A percentile compares a stretch with the other conserved stretches of the same genome.
Conservation (phyloP, 2,113 vertebrate genomes). For the Callospermophilus lateralis region DNA sequence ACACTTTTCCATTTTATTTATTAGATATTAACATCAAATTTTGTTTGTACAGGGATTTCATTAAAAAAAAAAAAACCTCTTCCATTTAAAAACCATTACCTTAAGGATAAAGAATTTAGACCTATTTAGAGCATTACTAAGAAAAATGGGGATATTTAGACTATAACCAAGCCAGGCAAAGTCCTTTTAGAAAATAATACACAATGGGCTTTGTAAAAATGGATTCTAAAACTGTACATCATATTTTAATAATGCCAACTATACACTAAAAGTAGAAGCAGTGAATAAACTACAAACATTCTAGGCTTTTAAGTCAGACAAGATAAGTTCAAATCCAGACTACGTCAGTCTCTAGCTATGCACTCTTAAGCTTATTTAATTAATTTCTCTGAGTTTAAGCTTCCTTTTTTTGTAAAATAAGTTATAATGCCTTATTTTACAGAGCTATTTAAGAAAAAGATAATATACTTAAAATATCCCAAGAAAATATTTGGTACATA, state of each 20-base stretch:
- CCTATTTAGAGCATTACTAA: conserved; percentile 23
- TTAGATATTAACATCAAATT: background rate
- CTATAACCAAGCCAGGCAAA: background rate
- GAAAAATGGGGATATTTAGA: background rate
- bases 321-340: conserved; percentile 18
- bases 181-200: conserved; percentile 34
- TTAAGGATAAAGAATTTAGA: background rate
- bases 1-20: conserved; percentile 37
- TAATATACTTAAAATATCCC: conserved; percentile 2
- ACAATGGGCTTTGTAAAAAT: conserved; percentile 35
- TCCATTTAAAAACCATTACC: conserved; percentile 45
- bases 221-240: background rate
- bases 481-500: background rate
- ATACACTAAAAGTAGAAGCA: conserved; percentile 12
- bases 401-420: conserved; percentile 22
- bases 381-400: conserved; percentile 6
- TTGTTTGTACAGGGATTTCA: conserved; percentile 21
- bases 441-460: conserved; percentile 32
- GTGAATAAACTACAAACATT: conserved; percentile 31
- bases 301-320: conserved; percentile 33
- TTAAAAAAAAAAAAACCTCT: conserved; percentile 63
- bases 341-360: background rate
- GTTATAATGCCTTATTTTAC: background rate
- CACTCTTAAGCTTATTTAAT: conserved; percentile 35
- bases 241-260: conserved; percentile 12